These are phyloP conservation scores for Corbicula japonica DNA, from an alignment of 2,888 invertebrate species.

Conservation along the genomic window DNA sequence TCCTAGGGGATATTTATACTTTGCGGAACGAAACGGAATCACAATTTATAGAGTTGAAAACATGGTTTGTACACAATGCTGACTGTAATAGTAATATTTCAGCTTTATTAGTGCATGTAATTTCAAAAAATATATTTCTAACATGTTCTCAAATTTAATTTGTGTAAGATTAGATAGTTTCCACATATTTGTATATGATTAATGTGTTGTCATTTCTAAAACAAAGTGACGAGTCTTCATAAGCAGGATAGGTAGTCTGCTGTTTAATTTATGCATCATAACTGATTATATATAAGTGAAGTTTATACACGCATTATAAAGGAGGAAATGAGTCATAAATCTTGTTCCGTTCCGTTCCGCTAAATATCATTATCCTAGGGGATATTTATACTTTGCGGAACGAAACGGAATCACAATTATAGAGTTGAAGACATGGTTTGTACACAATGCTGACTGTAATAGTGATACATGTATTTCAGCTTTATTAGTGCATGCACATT, in stretches of 20 bases:
- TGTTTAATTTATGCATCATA: constrained; percentile 13
- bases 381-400: constrained; percentile 24
- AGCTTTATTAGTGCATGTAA: background rate
- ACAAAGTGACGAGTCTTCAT: constrained; percentile 22
- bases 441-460: constrained; percentile 26
- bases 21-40: constrained; percentile 23
- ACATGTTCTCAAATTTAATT: background rate
- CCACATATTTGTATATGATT: constrained; percentile 29
- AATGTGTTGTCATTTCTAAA: constrained; percentile 21
- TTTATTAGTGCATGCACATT: constrained; percentile 15
- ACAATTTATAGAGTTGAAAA: constrained; percentile 26
- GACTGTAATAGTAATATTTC: too few species aligned
- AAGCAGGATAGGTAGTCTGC: constrained; percentile 9
- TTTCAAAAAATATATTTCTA: background rate
- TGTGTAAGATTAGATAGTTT: constrained; percentile 12
- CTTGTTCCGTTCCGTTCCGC: constrained; percentile 27
- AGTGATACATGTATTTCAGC: constrained; percentile 13
- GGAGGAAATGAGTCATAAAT: constrained; percentile 27
- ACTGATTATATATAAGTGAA: constrained; percentile 12
- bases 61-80: too few species aligned
- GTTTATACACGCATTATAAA: constrained; percentile 17
- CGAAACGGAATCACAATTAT: constrained; percentile 19
- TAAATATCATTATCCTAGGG: constrained; percentile 24
- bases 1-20: constrained; percentile 24
- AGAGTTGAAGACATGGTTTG: constrained; percentile 20